A percentile compares a stretch with the other conserved stretches of the same genome.
Evolutionary conservation across 2,888 invertebrate genomes (phyloP).

Genomic region (Erebia epiphron): DNA sequence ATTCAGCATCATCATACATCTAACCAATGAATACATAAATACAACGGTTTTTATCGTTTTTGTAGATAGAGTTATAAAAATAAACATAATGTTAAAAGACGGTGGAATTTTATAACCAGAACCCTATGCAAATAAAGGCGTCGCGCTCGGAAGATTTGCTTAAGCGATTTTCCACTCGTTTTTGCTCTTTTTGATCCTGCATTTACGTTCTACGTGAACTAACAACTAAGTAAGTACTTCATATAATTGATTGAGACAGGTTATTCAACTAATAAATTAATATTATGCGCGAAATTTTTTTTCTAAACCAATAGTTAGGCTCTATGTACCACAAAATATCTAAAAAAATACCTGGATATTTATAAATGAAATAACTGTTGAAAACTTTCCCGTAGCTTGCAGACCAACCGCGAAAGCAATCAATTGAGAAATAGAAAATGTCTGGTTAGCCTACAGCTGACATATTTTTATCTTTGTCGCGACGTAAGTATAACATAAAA

Average conservation of each 20-base stretch:
- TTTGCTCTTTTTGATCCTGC: constrained; percentile 32
- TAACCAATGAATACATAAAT: no score
- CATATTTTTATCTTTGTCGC: constrained; percentile 41
- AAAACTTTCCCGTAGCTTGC: constrained; percentile 36
- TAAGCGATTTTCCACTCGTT: constrained; percentile 33
- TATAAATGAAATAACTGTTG: neutral
- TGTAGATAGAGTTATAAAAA: constrained; percentile 15
- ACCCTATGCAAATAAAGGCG: constrained; percentile 18
- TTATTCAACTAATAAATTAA: neutral
- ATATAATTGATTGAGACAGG: constrained; percentile 12
- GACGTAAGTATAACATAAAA: constrained; percentile 3
- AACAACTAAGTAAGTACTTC: neutral
- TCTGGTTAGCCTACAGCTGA: constrained; percentile 50
- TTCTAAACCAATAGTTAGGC: no score
- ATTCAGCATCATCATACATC: no score
- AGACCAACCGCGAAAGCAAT: constrained; percentile 53
- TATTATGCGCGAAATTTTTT: no score
- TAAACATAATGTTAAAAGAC: constrained; percentile 16
- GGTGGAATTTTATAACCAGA: constrained; percentile 21
- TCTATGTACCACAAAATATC: neutral
- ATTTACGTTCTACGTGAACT: constrained; percentile 31
- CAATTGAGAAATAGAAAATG: constrained; percentile 57
- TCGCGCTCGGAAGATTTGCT: constrained; percentile 30
- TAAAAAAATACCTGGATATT: neutral
- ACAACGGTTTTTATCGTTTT: neutral